Base-by-base conservation (phyloP, 2,888 invertebrate species). In the Xestia rhomboidea region DNA sequence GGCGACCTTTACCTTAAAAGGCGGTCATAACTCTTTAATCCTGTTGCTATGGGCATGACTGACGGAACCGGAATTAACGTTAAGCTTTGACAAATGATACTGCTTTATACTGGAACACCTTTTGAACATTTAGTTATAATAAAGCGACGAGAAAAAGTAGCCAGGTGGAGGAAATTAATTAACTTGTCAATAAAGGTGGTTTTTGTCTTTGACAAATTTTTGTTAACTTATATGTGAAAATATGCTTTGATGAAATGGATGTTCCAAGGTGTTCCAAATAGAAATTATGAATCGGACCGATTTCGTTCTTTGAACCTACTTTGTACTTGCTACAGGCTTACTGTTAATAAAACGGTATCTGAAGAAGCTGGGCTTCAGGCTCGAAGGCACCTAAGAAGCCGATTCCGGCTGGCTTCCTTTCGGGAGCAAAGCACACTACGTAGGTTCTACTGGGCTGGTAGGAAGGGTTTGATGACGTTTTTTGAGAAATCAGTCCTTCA, bases 1-100 rank as follows among this genome's bases (percentile, higher is more conserved):
- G 60, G 5, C 34, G 74, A 63, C 83, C 74, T 85, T 85, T 86
- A 30, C 69, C 72, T 67, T 73, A 63, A 44, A 73, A 67, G 83
- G 66, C 41, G 21, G 5, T 7, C 34, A 82, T 67, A 67, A 63
- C 63, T 67, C 60, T 72, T 67, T 67, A 38, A 38, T 67, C 21
- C n/a, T 44, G 38, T 34, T 62, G 51, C 72, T n/a, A 66, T 21
- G 3, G 18, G 18, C 30, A 30, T 38, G 67, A 30, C 54, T n/a
- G 8, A 30, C 38, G 46, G 57, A 86, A 85, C 72, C 44, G 68
- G 86, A 77, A 72, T 77, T 41, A 46, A 8, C 18, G 15, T 7
- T 34, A 27, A 44, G 15, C 34, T 69, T 63, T 63, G 63, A 73
- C 24, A 46, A 66, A 41, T 62, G 46, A 70, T 27, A n/a, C n/a